Percentiles rank a stretch among this genome's conserved stretches.
phyloP scores from a whole-genome alignment of 1,140 invertebrate species.

The Drosophila murphyi region DNA sequence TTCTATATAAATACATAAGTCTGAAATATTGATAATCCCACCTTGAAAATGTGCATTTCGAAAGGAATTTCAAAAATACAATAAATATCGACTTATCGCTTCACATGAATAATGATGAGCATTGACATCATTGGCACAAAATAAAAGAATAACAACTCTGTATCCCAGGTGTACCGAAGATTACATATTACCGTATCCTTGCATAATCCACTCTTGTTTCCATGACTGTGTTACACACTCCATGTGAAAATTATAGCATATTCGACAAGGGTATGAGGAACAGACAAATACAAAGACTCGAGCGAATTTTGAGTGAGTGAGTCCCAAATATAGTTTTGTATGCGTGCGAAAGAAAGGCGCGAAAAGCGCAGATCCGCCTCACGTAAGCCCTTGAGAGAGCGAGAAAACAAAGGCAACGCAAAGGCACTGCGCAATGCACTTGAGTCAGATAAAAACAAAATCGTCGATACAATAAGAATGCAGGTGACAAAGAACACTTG shows the following conservation, averaged over 20 bases:
- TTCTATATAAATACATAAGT: too few species aligned
- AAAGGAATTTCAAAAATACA: too few species aligned
- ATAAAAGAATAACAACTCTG: too few species aligned
- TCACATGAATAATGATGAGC: too few species aligned
- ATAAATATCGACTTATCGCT: too few species aligned
- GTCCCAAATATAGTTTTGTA: slow-evolving; percentile 1
- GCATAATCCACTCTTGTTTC: too few species aligned
- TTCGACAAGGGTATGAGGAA: background rate
- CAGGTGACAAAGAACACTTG: slow-evolving; percentile 37
- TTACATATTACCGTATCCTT: too few species aligned
- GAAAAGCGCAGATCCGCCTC: slow-evolving; percentile 4
- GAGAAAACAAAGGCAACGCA: slow-evolving; percentile 1
- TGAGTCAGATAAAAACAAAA: slow-evolving; percentile 16
- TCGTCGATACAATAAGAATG: slow-evolving; percentile 13
- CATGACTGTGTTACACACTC: background rate
- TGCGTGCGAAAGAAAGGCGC: slow-evolving; percentile 13
- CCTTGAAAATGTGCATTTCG: too few species aligned
- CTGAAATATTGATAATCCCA: too few species aligned
- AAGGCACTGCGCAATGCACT: slow-evolving; percentile 15
- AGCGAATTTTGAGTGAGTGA: background rate
- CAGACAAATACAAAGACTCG: slow-evolving; percentile 3
- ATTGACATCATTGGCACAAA: too few species aligned
- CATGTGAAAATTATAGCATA: background rate
- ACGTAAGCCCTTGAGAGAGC: slow-evolving; percentile 62
- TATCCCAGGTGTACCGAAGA: too few species aligned